Evolutionary conservation across 2,888 invertebrate species (phyloP).

Genomic region (Ernsta delagoae): DNA sequence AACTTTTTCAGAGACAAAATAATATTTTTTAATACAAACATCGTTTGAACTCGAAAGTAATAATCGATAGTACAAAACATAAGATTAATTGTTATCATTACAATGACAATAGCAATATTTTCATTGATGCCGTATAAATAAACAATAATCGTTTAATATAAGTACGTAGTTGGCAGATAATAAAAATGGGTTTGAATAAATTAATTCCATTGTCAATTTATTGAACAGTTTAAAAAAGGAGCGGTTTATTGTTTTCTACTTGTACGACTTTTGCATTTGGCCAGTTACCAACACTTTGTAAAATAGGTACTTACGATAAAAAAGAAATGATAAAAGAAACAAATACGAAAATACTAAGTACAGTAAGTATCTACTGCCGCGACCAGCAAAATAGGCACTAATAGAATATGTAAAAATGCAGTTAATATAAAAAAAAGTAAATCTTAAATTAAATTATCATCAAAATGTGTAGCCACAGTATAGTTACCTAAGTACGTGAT

Average conservation of each 20-base stretch:
- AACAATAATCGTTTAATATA: slow-evolving; percentile 62
- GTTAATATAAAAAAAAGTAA: too few relatives aligned
- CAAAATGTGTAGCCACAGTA: too few relatives aligned
- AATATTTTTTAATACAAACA: slow-evolving; percentile 31
- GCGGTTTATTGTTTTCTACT: neutral
- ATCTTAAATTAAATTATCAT: too few relatives aligned
- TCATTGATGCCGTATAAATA: slow-evolving; percentile 54
- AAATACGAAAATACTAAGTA: too few relatives aligned
- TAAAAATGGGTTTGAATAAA: slow-evolving; percentile 82
- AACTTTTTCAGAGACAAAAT: neutral
- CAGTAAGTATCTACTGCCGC: too few relatives aligned
- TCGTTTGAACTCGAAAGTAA: slow-evolving; percentile 45
- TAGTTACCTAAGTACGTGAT: too few relatives aligned
- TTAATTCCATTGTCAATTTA: slow-evolving; percentile 54
- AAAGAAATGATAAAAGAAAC: too few relatives aligned
- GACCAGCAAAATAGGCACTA: too few relatives aligned
- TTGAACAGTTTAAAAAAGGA: slow-evolving; percentile 9
- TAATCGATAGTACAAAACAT: slow-evolving; percentile 55
- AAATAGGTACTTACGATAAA: too few relatives aligned
- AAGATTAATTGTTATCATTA: slow-evolving; percentile 74
- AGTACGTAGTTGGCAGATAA: slow-evolving; percentile 75
- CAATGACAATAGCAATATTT: slow-evolving; percentile 61
- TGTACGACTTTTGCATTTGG: slow-evolving; percentile 1
- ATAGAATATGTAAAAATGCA: too few relatives aligned
- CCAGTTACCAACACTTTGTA: too few relatives aligned